Base-by-base conservation (phyloP, 2,888 invertebrate genomes). In the Callimorpha dominula region DNA sequence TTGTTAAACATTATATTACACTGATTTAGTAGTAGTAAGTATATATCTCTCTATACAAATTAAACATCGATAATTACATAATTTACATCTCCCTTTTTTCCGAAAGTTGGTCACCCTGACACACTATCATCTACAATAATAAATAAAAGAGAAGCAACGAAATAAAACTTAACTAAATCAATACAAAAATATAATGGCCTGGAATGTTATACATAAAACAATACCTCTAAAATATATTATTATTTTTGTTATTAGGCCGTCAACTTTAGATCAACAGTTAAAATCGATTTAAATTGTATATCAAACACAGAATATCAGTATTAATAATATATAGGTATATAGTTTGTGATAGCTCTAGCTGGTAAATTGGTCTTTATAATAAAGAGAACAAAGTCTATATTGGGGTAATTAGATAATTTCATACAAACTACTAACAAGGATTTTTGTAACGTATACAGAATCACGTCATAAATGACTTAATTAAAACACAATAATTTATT, bases 1-100 rank as follows among this genome's bases (percentile, higher is more conserved):
- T 81, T 87, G 88, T 90, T 93, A 91, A 92, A 93, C 88, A 88
- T 78, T 90, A 92, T 89, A 89, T 90, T 93, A 93, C 89, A 92
- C 81, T 83, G 87, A 89, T 89, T 89, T 76, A 81, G 76, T 76
- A 81, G 76, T 76, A 85, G 82, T 86, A 89, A 87, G 88, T 89
- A 90, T 88, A 92, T 90, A 94, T 89, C 91, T 94, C 92, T 94
- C 94, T 95, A 93, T 95, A 95, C 95, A 95, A 92, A 90, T 83
- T 78, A 88, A 91, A 86, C 80, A 78, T 78, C 66, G 66, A 76
- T 83, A 85, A 88, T 90, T 92, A 92, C 90, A 91, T 81, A 90
- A 89, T 91, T 87, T 92, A 92, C 92, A 90, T 57, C 52, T 75
- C 75, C 67, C 75, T 77, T 79, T 74, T 76, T 76, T 67, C 49